These are phyloP conservation scores for Arizona elegans DNA, from an alignment of 2,113 vertebrate species.

Conservation along the genomic window DNA sequence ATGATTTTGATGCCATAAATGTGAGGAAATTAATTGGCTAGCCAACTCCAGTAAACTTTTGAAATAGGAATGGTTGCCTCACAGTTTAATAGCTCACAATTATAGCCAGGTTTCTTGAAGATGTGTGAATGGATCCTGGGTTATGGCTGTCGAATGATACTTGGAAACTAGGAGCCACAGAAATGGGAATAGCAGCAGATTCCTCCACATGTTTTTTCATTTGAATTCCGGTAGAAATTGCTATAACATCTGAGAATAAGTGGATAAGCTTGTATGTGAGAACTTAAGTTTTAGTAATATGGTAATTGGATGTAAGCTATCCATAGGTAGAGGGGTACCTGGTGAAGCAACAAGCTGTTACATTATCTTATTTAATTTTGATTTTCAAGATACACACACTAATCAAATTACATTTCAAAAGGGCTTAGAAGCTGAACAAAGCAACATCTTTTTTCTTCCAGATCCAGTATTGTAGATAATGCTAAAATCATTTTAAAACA, in stretches of 20 bases:
- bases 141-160: background rate
- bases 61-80: background rate
- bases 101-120: background rate
- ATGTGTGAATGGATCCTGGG: background rate
- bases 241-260: background rate
- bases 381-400: background rate
- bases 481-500: background rate
- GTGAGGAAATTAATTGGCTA: background rate
- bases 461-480: background rate
- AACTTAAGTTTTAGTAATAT: background rate
- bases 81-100: background rate
- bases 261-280: background rate
- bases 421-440: background rate
- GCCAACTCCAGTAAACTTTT: background rate
- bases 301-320: background rate
- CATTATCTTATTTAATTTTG: background rate
- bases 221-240: background rate
- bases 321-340: background rate
- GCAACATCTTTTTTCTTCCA: background rate
- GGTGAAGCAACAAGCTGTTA: background rate
- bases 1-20: background rate
- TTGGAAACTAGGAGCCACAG: background rate
- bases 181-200: background rate
- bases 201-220: background rate
- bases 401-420: background rate